Percentiles rank a stretch among this genome's conserved stretches.
Conservation (phyloP, 2,888 invertebrate species). For the Platycnemis pennipes region DNA sequence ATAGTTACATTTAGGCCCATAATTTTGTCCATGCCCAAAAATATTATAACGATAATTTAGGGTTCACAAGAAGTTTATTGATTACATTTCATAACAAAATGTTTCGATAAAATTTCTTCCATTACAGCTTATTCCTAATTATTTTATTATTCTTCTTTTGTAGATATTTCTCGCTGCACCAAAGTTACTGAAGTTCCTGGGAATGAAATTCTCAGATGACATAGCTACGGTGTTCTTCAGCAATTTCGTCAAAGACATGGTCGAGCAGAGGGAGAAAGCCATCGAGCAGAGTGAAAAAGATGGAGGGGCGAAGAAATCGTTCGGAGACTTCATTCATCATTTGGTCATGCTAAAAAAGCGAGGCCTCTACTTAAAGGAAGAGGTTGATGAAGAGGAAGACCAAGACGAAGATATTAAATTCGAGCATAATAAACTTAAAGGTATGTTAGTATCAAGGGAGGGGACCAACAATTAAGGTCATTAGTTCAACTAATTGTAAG, state of each 20-base stretch:
- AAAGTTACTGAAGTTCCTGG: slow-evolving; percentile 55
- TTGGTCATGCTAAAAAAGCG: slow-evolving; percentile 72
- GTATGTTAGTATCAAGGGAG: too few relatives aligned
- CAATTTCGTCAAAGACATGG: slow-evolving; percentile 37
- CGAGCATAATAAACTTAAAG: background rate
- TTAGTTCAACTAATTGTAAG: too few relatives aligned
- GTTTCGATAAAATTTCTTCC: too few relatives aligned
- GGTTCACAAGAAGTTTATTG: too few relatives aligned
- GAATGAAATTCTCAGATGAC: slow-evolving; percentile 40
- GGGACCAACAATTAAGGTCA: too few relatives aligned
- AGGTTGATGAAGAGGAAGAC: slow-evolving; percentile 44
- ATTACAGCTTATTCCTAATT: slow-evolving; percentile 36
- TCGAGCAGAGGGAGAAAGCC: slow-evolving; percentile 69
- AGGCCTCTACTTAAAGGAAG: slow-evolving; percentile 34
- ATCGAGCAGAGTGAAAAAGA: slow-evolving; percentile 57
- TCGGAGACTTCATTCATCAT: slow-evolving; percentile 71
- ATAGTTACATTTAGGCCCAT: too few relatives aligned
- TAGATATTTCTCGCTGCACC: slow-evolving; percentile 47
- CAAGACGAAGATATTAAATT: background rate
- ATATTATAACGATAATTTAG: too few relatives aligned
- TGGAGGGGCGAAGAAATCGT: background rate
- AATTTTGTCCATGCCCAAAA: too few relatives aligned
- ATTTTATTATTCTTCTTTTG: slow-evolving; percentile 65
- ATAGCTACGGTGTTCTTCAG: slow-evolving; percentile 37
- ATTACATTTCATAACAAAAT: too few relatives aligned